Evolutionary conservation across 1,140 invertebrate genomes (phyloP).

Genomic region (Hormaphis cornu): DNA sequence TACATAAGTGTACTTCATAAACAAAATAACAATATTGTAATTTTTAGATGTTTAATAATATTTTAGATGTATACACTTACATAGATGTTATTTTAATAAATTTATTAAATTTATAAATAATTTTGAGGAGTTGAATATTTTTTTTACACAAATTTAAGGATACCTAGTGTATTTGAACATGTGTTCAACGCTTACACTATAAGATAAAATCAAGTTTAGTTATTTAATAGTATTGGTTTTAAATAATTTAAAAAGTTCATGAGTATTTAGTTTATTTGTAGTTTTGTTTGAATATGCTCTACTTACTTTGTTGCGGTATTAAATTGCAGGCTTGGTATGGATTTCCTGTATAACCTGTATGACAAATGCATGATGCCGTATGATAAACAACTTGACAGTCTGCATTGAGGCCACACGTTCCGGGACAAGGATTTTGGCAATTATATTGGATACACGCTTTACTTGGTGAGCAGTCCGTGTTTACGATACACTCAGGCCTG

Average conservation of each 20-base stretch:
- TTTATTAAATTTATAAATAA: no score
- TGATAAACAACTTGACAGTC: conserved; percentile 67
- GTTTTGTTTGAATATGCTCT: no score
- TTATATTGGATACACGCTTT: conserved; percentile 63
- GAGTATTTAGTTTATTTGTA: not conserved
- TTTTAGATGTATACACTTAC: no score
- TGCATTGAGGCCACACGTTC: conserved; percentile 62
- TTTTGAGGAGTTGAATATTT: no score
- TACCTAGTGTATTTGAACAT: no score
- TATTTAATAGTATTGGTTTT: not conserved
- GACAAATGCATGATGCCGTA: conserved; percentile 60
- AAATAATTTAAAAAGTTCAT: not conserved
- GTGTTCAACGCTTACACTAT: no score
- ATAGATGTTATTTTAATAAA: no score
- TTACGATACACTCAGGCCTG: conserved; percentile 60
- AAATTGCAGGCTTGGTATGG: conserved; percentile 48
- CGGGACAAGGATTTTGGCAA: conserved; percentile 65
- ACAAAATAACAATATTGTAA: no score
- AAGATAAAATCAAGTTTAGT: not conserved
- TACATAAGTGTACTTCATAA: no score
- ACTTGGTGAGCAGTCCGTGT: conserved; percentile 60
- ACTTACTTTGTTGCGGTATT: conserved; percentile 40
- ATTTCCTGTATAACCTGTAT: conserved; percentile 60
- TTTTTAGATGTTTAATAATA: no score
- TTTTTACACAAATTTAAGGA: no score